phyloP scores from a whole-genome alignment of 35 echinoderm and acorn worm species.

The Diadema setosum region DNA sequence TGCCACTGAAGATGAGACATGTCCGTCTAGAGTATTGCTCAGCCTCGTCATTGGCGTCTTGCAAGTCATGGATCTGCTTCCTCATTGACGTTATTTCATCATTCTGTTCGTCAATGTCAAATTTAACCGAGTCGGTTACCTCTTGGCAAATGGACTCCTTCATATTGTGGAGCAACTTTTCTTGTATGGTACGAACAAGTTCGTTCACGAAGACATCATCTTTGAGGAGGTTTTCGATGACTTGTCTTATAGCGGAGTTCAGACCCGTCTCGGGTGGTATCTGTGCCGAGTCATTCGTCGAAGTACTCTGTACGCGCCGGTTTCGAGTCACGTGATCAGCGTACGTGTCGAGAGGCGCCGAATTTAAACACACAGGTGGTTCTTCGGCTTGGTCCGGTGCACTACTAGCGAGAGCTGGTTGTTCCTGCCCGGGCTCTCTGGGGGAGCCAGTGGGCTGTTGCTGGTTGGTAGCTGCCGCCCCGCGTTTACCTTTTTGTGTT shows the following conservation, averaged over 20 bases:
- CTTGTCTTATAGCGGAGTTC: background rate
- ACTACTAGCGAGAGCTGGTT: too few species aligned
- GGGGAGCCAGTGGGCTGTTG: too few species aligned
- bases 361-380: too few species aligned
- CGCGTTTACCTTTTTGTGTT: too few species aligned
- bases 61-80: background rate
- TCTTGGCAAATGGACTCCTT: conserved; percentile 1
- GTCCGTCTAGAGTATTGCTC: background rate
- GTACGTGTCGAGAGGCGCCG: too few species aligned
- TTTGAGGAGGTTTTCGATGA: background rate
- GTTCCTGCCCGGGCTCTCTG: too few species aligned
- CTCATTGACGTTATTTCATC: background rate
- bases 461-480: too few species aligned
- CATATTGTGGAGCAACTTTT: background rate
- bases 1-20: background rate
- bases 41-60: background rate
- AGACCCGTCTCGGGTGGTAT: background rate
- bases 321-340: too few species aligned
- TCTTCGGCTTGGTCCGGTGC: too few species aligned
- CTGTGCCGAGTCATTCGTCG: background rate
- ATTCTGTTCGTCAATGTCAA: background rate
- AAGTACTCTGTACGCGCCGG: too few species aligned
- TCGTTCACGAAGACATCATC: background rate
- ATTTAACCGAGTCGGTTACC: background rate
- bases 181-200: background rate